These are phyloP conservation scores for Brachionus angularis DNA, from an alignment of 1,140 invertebrate genomes.

Conservation along the genomic window DNA sequence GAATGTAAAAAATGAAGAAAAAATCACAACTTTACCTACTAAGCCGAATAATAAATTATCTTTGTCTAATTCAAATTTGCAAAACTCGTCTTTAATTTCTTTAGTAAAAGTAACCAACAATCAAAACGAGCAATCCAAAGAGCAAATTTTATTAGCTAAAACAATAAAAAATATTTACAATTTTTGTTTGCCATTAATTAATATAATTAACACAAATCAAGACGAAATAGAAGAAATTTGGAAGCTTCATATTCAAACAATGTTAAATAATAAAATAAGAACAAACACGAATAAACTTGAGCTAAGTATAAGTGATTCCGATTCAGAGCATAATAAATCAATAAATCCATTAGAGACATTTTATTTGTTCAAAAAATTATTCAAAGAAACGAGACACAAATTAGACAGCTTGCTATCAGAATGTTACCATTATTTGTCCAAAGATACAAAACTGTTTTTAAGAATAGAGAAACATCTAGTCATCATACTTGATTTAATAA, in stretches of 20 bases:
- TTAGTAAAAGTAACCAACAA: not conserved
- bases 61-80: no score
- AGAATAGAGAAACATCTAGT: constrained; percentile 37
- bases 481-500: constrained; percentile 38
- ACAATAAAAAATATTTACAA: constrained; percentile 7
- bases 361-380: constrained; percentile 39
- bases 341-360: constrained; percentile 18
- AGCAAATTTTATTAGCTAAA: not conserved
- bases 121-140: not conserved
- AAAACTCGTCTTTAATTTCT: no score
- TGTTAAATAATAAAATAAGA: not conserved
- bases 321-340: not conserved
- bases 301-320: not conserved
- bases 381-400: not conserved
- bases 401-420: constrained; percentile 12
- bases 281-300: not conserved
- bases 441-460: constrained; percentile 28
- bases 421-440: constrained; percentile 27
- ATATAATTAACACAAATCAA: constrained; percentile 16
- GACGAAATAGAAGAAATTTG: not conserved
- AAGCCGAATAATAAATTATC: no score
- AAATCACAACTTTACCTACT: no score
- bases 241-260: constrained; percentile 14
- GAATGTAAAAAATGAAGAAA: no score
- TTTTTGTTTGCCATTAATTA: not conserved